A percentile compares a stretch with the other conserved stretches of the same genome.
Evolutionary conservation across 2,113 vertebrate genomes (phyloP).

Genomic region (Haemorhous mexicanus): DNA sequence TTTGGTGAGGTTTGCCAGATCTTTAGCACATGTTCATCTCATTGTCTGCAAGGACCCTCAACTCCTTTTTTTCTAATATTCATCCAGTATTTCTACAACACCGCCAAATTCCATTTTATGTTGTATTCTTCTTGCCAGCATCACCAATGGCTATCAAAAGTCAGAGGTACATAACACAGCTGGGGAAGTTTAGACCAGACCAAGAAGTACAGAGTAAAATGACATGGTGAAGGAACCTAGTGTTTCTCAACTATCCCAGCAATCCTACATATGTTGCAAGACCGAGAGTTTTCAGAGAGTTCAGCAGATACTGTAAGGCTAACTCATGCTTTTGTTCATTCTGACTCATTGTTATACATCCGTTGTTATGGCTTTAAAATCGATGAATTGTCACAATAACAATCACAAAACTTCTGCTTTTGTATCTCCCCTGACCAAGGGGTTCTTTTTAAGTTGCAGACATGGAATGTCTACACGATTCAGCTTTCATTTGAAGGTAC

Average conservation of each 20-base stretch:
- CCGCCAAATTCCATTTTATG: not conserved
- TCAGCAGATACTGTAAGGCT: not conserved
- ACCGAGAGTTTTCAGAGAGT: not conserved
- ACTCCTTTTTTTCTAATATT: not conserved
- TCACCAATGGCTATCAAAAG: not conserved
- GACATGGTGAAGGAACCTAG: not conserved
- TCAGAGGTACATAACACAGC: not conserved
- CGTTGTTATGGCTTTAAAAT: not conserved
- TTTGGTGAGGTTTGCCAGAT: not conserved
- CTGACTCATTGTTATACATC: not conserved
- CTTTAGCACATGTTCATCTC: not conserved
- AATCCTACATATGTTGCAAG: not conserved
- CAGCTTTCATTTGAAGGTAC: not conserved
- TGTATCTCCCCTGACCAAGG: not conserved
- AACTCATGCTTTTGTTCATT: not conserved
- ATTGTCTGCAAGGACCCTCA: accelerated
- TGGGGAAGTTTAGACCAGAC: not conserved
- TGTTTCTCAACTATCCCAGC: not conserved
- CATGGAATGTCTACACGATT: not conserved
- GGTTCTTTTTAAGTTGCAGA: not conserved
- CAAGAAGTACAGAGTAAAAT: not conserved
- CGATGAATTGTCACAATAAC: not conserved
- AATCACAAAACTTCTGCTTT: not conserved
- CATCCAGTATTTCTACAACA: not conserved
- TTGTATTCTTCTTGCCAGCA: not conserved